phyloP scores from a whole-genome alignment of 1,140 invertebrate genomes.

The Drosophila truncata region DNA sequence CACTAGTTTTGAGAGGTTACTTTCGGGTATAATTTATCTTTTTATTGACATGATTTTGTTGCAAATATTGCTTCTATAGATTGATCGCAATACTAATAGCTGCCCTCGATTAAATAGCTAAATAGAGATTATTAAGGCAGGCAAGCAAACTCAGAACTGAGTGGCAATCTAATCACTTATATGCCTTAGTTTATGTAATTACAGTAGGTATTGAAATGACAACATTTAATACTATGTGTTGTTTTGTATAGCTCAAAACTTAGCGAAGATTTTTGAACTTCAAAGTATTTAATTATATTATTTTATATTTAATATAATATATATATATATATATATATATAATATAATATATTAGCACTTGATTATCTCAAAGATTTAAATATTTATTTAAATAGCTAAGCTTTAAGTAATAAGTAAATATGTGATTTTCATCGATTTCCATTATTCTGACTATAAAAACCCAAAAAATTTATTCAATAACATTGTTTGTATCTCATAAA shows the following conservation, averaged over 20 bases:
- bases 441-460: neutral
- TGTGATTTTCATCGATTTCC: neutral
- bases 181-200: neutral
- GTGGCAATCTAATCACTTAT: slow-evolving; percentile 16
- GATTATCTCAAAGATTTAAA: neutral
- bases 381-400: neutral
- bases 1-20: too few species aligned
- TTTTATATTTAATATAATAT: neutral
- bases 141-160: slow-evolving; percentile 10
- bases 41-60: neutral
- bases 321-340: too few species aligned
- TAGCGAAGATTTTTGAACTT: too few species aligned
- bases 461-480: neutral
- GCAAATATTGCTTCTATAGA: neutral
- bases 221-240: too few species aligned
- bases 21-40: neutral
- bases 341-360: too few species aligned
- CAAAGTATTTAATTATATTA: too few species aligned
- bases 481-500: neutral
- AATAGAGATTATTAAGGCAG: neutral
- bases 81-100: neutral
- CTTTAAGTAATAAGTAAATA: neutral
- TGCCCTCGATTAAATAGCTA: neutral
- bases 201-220: slow-evolving; percentile 1
- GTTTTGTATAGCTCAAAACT: too few species aligned